Percentiles rank a stretch among this genome's conserved stretches.
phyloP scores from a whole-genome alignment of 2,797 vertebrate genomes.

The Tragelaphus oryx region DNA sequence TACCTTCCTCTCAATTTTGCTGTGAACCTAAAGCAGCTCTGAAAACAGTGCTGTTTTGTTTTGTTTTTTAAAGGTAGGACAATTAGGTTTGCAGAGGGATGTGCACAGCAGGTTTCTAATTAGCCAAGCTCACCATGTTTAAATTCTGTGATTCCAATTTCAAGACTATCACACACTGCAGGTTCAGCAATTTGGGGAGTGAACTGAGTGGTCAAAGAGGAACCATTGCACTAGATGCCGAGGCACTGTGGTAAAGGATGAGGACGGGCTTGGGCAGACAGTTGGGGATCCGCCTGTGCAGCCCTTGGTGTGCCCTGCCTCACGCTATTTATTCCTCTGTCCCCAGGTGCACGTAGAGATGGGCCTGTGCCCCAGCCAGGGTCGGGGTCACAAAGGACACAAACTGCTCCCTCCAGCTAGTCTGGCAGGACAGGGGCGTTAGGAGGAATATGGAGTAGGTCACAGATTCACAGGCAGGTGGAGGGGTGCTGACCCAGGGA shows the following conservation, averaged over 20 bases:
- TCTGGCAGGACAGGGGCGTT: neutral
- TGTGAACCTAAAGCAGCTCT: neutral
- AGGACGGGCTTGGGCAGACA: accelerated
- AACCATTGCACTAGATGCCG: no score
- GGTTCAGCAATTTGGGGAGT: neutral
- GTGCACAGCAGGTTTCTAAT: neutral
- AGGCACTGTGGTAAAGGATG: neutral
- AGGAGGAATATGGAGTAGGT: neutral
- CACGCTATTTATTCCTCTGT: neutral
- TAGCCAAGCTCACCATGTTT: neutral
- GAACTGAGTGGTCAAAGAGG: neutral
- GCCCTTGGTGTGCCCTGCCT: neutral
- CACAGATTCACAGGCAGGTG: neutral
- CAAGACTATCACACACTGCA: neutral
- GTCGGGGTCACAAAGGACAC: neutral
- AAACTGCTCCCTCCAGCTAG: neutral
- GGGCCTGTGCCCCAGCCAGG: neutral
- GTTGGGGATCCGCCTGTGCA: neutral
- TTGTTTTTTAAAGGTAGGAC: neutral
- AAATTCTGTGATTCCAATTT: neutral
- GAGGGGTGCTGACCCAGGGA: neutral
- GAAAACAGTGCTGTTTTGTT: neutral
- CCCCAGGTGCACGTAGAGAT: neutral
- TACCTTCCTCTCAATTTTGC: neutral
- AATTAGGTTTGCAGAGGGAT: neutral